A percentile compares a stretch with the other conserved stretches of the same genome.
These are phyloP conservation scores for Pentalonia nigronervosa DNA, from an alignment of 1,140 invertebrate genomes.

Conservation along the genomic window DNA sequence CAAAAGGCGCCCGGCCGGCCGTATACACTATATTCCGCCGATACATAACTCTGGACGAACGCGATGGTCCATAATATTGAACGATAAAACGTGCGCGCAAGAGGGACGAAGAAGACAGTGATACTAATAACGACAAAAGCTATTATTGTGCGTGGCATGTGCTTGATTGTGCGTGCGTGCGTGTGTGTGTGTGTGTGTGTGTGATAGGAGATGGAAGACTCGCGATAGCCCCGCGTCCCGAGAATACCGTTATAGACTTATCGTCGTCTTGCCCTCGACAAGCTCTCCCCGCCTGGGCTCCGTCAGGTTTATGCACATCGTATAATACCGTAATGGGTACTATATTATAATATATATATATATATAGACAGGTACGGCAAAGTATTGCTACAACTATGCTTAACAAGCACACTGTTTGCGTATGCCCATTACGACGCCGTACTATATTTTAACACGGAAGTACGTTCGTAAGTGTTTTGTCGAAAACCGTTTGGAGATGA, in stretches of 20 bases:
- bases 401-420: too few species aligned
- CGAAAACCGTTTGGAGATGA: background rate
- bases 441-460: background rate
- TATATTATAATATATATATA: background rate
- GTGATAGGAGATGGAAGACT: background rate
- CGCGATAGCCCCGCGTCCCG: background rate
- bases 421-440: too few species aligned
- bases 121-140: background rate
- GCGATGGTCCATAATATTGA: background rate
- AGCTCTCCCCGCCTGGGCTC: background rate
- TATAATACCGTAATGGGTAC: background rate
- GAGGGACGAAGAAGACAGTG: background rate
- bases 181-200: background rate
- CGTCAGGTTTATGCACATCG: background rate
- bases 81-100: background rate
- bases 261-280: background rate
- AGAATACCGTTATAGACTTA: conserved; percentile 16
- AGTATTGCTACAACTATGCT: too few species aligned
- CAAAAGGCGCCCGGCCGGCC: background rate
- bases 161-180: background rate
- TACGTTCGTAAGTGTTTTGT: background rate
- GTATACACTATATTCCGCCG: background rate
- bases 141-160: background rate
- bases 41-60: background rate
- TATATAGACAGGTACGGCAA: too few species aligned